Conservation (phyloP, 2,888 invertebrate genomes). For the Melanostoma scalare region DNA sequence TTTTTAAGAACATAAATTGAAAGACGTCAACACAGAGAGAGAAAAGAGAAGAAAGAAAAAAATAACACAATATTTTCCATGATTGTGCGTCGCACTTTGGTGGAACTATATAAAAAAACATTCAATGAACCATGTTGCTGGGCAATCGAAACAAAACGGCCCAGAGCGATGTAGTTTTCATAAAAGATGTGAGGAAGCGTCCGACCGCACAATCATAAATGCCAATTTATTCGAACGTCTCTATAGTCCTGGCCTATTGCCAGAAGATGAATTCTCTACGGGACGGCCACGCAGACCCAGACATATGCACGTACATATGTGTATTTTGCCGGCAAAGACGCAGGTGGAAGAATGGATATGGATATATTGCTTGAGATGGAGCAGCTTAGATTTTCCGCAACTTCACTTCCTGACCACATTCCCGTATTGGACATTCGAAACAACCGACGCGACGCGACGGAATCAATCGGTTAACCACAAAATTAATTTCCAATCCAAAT, state of each 20-base stretch:
- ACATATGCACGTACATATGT: conserved; percentile 25
- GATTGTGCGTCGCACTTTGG: background rate
- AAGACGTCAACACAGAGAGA: conserved; percentile 19
- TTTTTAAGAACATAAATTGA: conserved; percentile 40
- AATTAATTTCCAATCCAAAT: conserved; percentile 58
- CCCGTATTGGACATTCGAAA: conserved; percentile 60
- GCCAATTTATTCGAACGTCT: conserved; percentile 37
- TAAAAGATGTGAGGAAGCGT: background rate
- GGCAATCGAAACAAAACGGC: background rate
- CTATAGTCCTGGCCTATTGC: conserved; percentile 47
- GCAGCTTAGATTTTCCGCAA: conserved; percentile 17
- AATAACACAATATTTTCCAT: background rate
- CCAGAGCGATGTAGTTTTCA: conserved; percentile 30
- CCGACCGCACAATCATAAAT: conserved; percentile 31
- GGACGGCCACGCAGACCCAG: conserved; percentile 26
- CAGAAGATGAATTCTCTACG: conserved; percentile 45
- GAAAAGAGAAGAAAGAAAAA: conserved; percentile 20
- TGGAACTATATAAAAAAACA: conserved; percentile 24
- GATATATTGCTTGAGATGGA: conserved; percentile 33
- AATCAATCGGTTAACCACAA: conserved; percentile 66
- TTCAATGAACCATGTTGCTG: conserved; percentile 6
- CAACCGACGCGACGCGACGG: conserved; percentile 32
- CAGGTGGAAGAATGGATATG: conserved; percentile 48
- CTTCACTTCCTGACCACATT: conserved; percentile 60
- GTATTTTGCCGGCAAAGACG: conserved; percentile 10